Evolutionary conservation across 2,113 vertebrate genomes (phyloP).

Genomic region (Paratilapia polleni): DNA sequence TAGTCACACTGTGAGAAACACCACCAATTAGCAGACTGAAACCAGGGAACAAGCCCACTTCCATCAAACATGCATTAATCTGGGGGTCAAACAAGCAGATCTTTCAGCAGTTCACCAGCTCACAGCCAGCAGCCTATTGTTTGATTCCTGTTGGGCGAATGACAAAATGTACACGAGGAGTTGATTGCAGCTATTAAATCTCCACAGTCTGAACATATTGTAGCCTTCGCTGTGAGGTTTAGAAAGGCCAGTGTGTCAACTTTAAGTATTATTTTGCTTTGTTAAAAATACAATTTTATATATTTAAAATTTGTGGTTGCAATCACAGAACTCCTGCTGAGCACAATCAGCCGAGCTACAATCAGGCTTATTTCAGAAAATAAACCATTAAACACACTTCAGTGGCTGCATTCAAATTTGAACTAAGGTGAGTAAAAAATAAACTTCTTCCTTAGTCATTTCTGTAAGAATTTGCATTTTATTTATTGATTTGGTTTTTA

Average conservation of each 20-base stretch:
- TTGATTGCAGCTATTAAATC: constrained; percentile 10
- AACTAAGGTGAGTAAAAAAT: neutral
- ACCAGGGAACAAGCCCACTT: neutral
- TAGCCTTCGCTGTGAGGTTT: neutral
- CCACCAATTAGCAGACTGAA: neutral
- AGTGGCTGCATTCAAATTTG: neutral
- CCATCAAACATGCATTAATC: constrained; percentile 1
- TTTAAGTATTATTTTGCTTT: neutral
- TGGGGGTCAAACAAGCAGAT: neutral
- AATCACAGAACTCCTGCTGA: constrained; percentile 13
- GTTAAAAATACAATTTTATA: neutral
- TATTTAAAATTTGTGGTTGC: neutral
- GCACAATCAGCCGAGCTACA: constrained; percentile 4
- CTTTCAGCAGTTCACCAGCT: neutral
- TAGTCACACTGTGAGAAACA: neutral
- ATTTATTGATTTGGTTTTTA: neutral
- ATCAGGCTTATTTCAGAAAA: neutral
- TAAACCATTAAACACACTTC: neutral
- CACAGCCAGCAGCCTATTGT: neutral
- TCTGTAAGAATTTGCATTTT: neutral
- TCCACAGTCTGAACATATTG: neutral
- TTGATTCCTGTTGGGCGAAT: neutral
- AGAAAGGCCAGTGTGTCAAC: neutral
- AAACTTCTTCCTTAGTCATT: too few species aligned
- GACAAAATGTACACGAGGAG: neutral